Conservation (phyloP, 2,797 vertebrate genomes). For the Coreius guichenoti region DNA sequence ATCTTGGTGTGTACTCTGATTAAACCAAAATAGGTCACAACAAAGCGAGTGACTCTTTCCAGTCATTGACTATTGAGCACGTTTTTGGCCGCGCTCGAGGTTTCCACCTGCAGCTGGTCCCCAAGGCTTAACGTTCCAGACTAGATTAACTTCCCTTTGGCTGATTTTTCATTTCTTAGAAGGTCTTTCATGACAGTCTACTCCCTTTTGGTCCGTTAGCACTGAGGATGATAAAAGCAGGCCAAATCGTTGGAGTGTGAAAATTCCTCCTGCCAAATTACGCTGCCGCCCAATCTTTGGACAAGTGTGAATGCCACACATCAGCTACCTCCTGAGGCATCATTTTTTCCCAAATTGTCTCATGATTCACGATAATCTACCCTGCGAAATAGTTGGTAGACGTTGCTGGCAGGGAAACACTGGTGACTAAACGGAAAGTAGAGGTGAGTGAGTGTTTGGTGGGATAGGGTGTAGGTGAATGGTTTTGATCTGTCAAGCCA, state of each 20-base stretch:
- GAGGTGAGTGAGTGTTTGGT: slow-evolving; percentile 32
- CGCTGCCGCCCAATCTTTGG: neutral
- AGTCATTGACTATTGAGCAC: slow-evolving; percentile 43
- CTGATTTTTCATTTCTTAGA: slow-evolving; percentile 63
- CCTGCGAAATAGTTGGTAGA: slow-evolving; percentile 21
- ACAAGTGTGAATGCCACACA: slow-evolving; percentile 36
- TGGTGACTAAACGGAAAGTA: slow-evolving; percentile 50
- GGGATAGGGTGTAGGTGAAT: slow-evolving; percentile 63
- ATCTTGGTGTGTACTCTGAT: slow-evolving; percentile 8
- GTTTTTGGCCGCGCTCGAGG: slow-evolving; percentile 48
- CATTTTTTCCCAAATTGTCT: neutral
- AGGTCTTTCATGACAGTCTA: slow-evolving; percentile 56
- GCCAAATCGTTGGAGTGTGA: slow-evolving; percentile 38
- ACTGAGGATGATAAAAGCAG: slow-evolving; percentile 41
- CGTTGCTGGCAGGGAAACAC: slow-evolving; percentile 18
- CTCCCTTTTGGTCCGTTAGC: slow-evolving; percentile 48
- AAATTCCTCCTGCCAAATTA: slow-evolving; percentile 43
- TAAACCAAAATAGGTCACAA: slow-evolving; percentile 22
- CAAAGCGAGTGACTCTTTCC: slow-evolving; percentile 13
- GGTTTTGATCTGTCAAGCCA: slow-evolving; percentile 71
- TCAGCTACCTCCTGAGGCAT: slow-evolving; percentile 18
- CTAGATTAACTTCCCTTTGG: slow-evolving; percentile 65
- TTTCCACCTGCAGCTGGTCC: slow-evolving; percentile 42
- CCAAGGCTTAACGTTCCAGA: slow-evolving; percentile 62
- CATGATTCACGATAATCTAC: slow-evolving; percentile 20